Evolutionary conservation across 1,140 invertebrate genomes (phyloP), one percentile per base, ranked within the genome.

Genomic region (Coptotermes formosanus): DNA sequence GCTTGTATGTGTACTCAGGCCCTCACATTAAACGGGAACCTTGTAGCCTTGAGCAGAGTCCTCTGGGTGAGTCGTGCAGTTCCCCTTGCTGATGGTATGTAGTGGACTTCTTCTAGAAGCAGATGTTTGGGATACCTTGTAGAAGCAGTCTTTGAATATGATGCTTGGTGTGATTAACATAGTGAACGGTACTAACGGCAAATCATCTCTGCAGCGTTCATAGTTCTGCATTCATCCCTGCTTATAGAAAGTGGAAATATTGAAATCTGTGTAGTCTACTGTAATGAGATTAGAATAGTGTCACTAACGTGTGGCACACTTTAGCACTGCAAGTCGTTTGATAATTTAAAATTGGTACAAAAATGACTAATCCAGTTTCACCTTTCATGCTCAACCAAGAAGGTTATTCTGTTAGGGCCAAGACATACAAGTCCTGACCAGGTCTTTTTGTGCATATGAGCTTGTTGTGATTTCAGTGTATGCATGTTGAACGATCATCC

Each of bases 1-100:
- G 25, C 64, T 75, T 75, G 64, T 75, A 75, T 75, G n/a, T 75
- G 64, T 75, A n/a, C 64, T 75, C 64, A 21, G 83, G 59, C 48
- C 83, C 85, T 45, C 64, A 87, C 48, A 69, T 85, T 30, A 87
- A 55, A 83, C 86, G 87, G 69, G 83, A 86, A 85, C 82, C 86
- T 38, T 88, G 87, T 86, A 87, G 86, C 30, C 23, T 88, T 59
- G 86, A 87, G n/a, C 55, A 86, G 82, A 87, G 86, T 86, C 88
- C 88, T 43, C 87, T 89, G 88, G 89, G 89, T 89, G 89, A 89
- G 85, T 88, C 85, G 75, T 75, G 44, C 82, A 85, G 19, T 75
- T 75, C n/a, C 64, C 64, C 25, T 75, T 9, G n/a, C 64, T n/a
- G 64, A 75, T 75, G 25, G 25, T 75, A 55, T 55, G 52, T 55